These are phyloP conservation scores for Melanotaenia pygmaea DNA, from an alignment of 2,797 vertebrate genomes.

Conservation along the genomic window DNA sequence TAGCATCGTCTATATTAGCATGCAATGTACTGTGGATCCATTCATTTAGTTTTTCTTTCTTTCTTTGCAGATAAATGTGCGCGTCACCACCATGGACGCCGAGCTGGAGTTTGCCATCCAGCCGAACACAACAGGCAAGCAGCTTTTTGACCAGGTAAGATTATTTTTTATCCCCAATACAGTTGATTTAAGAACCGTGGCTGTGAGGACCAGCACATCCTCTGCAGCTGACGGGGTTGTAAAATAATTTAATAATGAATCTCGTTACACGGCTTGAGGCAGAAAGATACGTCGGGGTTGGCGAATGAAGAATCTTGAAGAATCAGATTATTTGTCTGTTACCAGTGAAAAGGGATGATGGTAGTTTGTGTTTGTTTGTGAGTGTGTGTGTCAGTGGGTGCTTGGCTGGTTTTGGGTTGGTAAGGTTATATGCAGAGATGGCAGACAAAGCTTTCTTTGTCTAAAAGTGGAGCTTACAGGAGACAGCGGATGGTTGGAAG, in stretches of 20 bases:
- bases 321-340: conserved; percentile 10
- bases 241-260: not conserved
- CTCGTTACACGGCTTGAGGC: too few species aligned
- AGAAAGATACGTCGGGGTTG: not conserved
- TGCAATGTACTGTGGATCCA: too few species aligned
- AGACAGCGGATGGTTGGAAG: conserved; percentile 36
- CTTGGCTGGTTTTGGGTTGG: conserved; percentile 36
- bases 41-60: too few species aligned
- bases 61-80: conserved; percentile 89
- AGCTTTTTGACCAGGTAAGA: conserved; percentile 95
- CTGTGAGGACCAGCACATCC: not conserved
- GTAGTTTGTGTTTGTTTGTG: conserved; percentile 24
- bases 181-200: not conserved
- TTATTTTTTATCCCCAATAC: not conserved
- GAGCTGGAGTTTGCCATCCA: conserved; percentile 98
- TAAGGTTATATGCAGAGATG: conserved; percentile 41
- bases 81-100: conserved; percentile 97
- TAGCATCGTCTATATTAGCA: too few species aligned
- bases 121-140: conserved; percentile 96
- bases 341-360: conserved; percentile 24
- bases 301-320: conserved; percentile 11
- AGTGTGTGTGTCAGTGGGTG: conserved; percentile 36
- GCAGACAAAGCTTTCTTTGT: conserved; percentile 57
- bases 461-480: conserved; percentile 10
- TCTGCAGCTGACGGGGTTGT: not conserved